Evolutionary conservation across 2,113 vertebrate species (phyloP).

Genomic region (Phalacrocorax pelagicus): DNA sequence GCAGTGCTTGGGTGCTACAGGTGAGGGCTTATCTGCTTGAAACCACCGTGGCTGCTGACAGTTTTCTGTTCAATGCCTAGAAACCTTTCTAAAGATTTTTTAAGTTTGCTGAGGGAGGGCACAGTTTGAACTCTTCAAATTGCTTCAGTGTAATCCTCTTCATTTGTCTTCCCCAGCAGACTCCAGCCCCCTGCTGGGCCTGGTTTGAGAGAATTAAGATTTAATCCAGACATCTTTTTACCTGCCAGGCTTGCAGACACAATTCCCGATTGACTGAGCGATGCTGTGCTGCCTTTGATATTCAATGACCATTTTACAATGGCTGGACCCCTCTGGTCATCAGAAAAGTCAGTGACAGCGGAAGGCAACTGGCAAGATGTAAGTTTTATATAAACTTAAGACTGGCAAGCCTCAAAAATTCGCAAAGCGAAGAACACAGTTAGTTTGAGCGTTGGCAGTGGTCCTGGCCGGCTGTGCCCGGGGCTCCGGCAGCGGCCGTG

Average conservation of each 20-base stretch:
- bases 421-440: rapidly evolving
- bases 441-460: background rate
- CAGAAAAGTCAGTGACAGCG: background rate
- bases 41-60: background rate
- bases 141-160: background rate
- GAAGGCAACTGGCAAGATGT: background rate
- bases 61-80: background rate
- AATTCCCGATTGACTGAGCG: background rate
- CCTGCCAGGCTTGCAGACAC: background rate
- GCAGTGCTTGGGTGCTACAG: background rate
- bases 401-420: background rate
- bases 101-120: background rate
- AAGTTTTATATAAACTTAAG: background rate
- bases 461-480: background rate
- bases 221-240: background rate
- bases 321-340: background rate
- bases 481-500: background rate
- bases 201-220: background rate
- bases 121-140: background rate
- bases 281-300: background rate
- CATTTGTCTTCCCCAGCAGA: background rate
- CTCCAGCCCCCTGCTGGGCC: background rate
- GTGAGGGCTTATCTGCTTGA: background rate
- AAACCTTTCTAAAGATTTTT: background rate
- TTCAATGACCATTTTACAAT: background rate